A percentile compares a stretch with the other conserved stretches of the same genome.
phyloP scores from a whole-genome alignment of 2,888 invertebrate genomes.

The Spatulosminthurus flaviceps region DNA sequence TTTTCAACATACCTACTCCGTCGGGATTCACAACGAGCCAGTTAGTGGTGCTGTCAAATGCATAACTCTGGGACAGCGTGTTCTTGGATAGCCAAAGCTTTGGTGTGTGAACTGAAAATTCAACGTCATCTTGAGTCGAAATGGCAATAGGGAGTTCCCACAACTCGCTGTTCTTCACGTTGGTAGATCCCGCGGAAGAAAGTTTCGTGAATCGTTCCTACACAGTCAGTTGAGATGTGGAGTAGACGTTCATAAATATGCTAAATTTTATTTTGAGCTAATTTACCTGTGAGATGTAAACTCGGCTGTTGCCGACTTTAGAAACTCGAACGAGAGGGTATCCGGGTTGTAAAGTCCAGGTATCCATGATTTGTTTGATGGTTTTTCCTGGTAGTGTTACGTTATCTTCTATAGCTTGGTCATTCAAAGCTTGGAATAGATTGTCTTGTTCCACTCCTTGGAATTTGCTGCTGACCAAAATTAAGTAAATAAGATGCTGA shows the following conservation, averaged over 20 bases:
- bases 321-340: constrained; percentile 59
- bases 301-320: constrained; percentile 37
- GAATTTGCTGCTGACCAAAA: constrained; percentile 32
- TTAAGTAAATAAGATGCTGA: no score
- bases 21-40: constrained; percentile 53
- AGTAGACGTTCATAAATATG: background rate
- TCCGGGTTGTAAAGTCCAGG: constrained; percentile 61
- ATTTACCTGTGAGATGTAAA: constrained; percentile 57
- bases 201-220: background rate
- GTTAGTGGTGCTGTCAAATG: constrained; percentile 7
- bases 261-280: no score
- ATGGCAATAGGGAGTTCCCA: constrained; percentile 51
- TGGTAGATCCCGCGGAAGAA: background rate
- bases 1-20: constrained; percentile 18
- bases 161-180: background rate
- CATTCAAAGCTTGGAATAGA: constrained; percentile 18
- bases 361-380: constrained; percentile 61
- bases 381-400: constrained; percentile 36
- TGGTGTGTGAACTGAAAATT: constrained; percentile 41
- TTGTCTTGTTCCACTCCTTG: constrained; percentile 46
- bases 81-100: constrained; percentile 52
- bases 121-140: constrained; percentile 36
- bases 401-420: background rate
- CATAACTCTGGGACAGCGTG: background rate
- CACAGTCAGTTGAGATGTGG: background rate